These are phyloP conservation scores for Meles meles DNA, from an alignment of 2,113 vertebrate genomes.

Conservation along the genomic window DNA sequence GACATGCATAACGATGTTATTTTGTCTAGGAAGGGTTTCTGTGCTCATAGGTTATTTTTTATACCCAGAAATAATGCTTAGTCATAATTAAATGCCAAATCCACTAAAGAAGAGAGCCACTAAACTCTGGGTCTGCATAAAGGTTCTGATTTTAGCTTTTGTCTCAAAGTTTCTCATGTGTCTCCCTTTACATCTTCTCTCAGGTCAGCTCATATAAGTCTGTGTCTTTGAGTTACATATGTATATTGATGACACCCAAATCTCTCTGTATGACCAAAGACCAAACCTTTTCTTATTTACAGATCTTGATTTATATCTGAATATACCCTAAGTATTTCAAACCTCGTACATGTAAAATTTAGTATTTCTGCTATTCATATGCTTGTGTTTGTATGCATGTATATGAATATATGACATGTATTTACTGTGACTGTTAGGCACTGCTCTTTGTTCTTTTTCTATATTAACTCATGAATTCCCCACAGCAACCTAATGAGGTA, in stretches of 20 bases:
- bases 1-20: neutral
- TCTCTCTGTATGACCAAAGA: neutral
- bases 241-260: neutral
- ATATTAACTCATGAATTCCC: neutral
- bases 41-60: neutral
- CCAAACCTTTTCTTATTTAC: neutral
- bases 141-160: neutral
- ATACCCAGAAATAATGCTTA: neutral
- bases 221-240: neutral
- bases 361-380: neutral
- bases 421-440: neutral
- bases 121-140: neutral
- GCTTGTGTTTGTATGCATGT: neutral
- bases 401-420: neutral
- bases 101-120: neutral
- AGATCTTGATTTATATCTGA: neutral
- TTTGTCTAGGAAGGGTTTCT: conserved; percentile 13
- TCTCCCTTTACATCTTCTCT: neutral
- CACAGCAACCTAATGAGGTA: neutral
- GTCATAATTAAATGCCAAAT: neutral
- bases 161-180: neutral
- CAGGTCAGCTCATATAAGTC: neutral
- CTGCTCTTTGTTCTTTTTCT: neutral
- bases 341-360: neutral
- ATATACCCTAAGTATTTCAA: neutral